phyloP scores from a whole-genome alignment of 1,140 invertebrate species.

The Drosophila murphyi region DNA sequence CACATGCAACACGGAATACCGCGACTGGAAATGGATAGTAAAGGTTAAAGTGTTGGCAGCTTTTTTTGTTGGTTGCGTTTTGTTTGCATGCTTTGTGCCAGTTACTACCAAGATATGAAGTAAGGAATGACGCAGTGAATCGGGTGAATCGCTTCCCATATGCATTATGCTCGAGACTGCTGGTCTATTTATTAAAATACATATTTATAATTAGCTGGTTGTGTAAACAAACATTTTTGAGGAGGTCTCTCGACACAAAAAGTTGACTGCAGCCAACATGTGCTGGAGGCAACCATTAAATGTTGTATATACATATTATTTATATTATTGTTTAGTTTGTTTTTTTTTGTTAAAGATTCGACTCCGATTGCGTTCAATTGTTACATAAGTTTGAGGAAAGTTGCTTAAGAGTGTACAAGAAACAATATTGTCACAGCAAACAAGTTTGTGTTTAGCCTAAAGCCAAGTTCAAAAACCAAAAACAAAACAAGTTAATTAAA shows the following conservation, averaged over 20 bases:
- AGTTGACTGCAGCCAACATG: neutral
- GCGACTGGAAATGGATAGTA: conserved; percentile 42
- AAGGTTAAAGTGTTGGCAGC: conserved; percentile 58
- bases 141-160: conserved; percentile 21
- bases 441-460: conserved; percentile 10
- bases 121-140: conserved; percentile 51
- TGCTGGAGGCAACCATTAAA: neutral
- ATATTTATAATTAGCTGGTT: conserved; percentile 60
- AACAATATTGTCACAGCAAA: conserved; percentile 35
- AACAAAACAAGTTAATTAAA: conserved; percentile 24
- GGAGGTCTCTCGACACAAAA: neutral
- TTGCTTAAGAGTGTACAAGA: conserved; percentile 8
- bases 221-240: conserved; percentile 48
- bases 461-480: conserved; percentile 6
- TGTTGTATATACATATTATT: too few relatives aligned
- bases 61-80: neutral
- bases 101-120: conserved; percentile 33
- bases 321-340: too few relatives aligned
- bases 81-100: conserved; percentile 54
- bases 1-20: conserved; percentile 49
- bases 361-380: neutral
- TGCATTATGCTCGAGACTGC: neutral
- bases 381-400: conserved; percentile 45
- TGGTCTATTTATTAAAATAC: conserved; percentile 3
- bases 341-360: neutral